Evolutionary conservation across 2,888 invertebrate species (phyloP), one percentile per base, ranked within the genome.

Genomic region (Adelognathus sp.): DNA sequence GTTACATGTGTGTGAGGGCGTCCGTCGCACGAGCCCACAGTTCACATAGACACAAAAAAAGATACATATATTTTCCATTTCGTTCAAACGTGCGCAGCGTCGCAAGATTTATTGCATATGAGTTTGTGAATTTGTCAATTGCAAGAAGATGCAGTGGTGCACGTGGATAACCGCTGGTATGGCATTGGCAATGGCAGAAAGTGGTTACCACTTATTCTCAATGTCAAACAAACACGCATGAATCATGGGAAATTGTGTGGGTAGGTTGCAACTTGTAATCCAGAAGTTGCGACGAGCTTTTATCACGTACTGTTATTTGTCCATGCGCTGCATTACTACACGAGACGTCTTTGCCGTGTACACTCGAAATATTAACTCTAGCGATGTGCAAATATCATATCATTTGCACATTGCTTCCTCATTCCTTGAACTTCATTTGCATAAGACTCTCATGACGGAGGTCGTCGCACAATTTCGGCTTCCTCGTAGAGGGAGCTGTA

Each of bases 81-180:
- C 39, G 5, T 21, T 5, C 16, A 31, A 31, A 33, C 41, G 50
- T 74, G 50, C 60, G 9, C 18, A 16, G 82, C 82, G 85, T 80
- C 24, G 64, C 75, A 70, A 83, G 87, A 90, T 90, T 90, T 90
- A 90, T 90, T 90, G 89, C 90, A 90, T 90, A 90, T 90, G 90
- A 90, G 90, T 89, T 90, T 83, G 56, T 81, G 84, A 87, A 89
- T 90, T 90, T 90, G 90, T 89, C 90, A 90, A 90, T 89, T 86
- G 86, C 76, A 70, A 75, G 81, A 29, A 6, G 31, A 50, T 39
- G 50, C 46, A 24, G 18, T 9, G 11, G 11, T 3, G 41, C 14
- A 61, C 61, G 39, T 11, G 29, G 31, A 54, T 1, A 18, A 39
- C 24, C 39, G 9, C 36, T 11, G 36, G 9, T 60, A n/a, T 18